Percentiles rank a stretch among this genome's conserved stretches.
These are phyloP conservation scores for Eulacestoma nigropectus DNA, from an alignment of 2,113 vertebrate genomes.

Conservation along the genomic window DNA sequence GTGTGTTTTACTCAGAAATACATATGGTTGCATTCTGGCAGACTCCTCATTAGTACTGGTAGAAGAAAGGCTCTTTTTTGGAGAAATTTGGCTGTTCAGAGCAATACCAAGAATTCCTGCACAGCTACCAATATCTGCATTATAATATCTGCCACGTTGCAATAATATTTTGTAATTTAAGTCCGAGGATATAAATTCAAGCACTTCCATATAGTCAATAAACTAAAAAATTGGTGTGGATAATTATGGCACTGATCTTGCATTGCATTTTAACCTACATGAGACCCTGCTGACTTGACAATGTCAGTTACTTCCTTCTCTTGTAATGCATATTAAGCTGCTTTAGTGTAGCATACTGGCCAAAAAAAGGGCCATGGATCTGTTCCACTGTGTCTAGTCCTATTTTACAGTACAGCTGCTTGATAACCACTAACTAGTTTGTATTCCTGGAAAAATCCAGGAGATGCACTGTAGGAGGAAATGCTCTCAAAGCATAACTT, in stretches of 20 bases:
- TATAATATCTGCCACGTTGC: not conserved
- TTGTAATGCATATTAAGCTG: not conserved
- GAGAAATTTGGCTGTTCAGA: not conserved
- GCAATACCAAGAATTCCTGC: not conserved
- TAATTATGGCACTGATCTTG: constrained; percentile 44
- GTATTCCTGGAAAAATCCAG: not conserved
- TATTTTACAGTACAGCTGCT: not conserved
- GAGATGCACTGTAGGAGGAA: not conserved
- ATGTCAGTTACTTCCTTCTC: constrained; percentile 18
- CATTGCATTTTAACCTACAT: constrained; percentile 25
- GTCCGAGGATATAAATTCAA: not conserved
- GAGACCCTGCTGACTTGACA: constrained; percentile 44
- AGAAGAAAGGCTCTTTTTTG: not conserved
- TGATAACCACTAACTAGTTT: not conserved
- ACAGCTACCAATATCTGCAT: not conserved
- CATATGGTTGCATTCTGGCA: not conserved
- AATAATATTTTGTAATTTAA: constrained; percentile 36
- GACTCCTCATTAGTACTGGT: not conserved
- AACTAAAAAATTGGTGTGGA: constrained; percentile 36
- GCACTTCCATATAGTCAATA: constrained; percentile 29
- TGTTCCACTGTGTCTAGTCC: not conserved
- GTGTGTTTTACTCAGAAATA: not conserved
- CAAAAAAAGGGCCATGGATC: not conserved
- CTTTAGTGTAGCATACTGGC: not conserved
- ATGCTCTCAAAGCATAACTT: not conserved